These are phyloP conservation scores for Amazona guildingii DNA, from an alignment of 2,113 vertebrate species.

Conservation along the genomic window DNA sequence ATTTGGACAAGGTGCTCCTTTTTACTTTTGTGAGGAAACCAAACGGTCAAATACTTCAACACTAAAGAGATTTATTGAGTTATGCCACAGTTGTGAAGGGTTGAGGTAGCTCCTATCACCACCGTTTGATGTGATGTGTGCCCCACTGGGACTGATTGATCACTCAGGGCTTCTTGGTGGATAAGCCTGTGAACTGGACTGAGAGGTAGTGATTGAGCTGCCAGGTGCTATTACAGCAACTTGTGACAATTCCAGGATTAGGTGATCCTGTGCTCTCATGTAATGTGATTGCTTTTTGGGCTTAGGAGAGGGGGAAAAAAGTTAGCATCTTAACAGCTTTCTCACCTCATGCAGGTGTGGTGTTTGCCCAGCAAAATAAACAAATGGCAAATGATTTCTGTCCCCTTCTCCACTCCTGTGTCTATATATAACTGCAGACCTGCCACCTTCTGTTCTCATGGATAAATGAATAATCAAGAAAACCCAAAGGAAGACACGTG, in stretches of 20 bases:
- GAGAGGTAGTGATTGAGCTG: slow-evolving; percentile 23
- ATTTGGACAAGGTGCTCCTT: neutral
- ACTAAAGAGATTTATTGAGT: neutral
- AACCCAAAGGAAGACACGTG: slow-evolving; percentile 20
- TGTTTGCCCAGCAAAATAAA: neutral
- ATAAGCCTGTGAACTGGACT: neutral
- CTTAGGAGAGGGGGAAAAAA: neutral
- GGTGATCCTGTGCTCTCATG: neutral
- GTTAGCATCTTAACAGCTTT: neutral
- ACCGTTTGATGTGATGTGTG: neutral
- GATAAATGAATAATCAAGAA: slow-evolving; percentile 69
- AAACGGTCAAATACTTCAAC: neutral
- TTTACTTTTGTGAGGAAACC: neutral
- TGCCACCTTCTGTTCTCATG: slow-evolving; percentile 41
- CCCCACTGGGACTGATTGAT: neutral
- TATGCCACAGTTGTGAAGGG: neutral
- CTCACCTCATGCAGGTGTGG: neutral
- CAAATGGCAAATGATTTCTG: neutral
- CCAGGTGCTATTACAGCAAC: neutral
- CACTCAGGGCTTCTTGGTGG: neutral
- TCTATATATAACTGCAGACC: slow-evolving; percentile 35
- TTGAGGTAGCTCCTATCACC: neutral
- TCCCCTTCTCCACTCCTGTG: neutral
- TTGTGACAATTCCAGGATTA: neutral
- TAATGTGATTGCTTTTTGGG: neutral